Conservation (phyloP, 2,888 invertebrate species). For the Heliconius ethilla region DNA sequence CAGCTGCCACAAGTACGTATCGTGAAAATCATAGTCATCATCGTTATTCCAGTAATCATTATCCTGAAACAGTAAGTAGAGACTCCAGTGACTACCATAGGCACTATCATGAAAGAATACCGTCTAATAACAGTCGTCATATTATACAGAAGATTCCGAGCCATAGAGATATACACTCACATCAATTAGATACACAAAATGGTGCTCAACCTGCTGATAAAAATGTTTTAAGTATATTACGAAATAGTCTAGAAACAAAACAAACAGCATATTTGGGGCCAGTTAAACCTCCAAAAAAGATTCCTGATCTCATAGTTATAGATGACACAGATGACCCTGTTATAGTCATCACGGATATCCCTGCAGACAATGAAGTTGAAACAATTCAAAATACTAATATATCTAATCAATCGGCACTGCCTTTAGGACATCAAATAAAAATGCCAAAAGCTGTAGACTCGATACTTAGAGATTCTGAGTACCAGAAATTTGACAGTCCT, state of each 20-base stretch:
- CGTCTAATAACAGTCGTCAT: conserved; percentile 61
- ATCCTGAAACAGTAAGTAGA: conserved; percentile 60
- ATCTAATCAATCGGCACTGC: conserved; percentile 52
- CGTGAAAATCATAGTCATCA: conserved; percentile 65
- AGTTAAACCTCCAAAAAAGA: conserved; percentile 72
- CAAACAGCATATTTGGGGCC: conserved; percentile 80
- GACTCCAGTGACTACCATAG: conserved; percentile 65
- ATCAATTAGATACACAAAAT: conserved; percentile 62
- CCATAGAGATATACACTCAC: conserved; percentile 66
- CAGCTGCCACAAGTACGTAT: conserved; percentile 56
- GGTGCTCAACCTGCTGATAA: conserved; percentile 84
- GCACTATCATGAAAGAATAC: conserved; percentile 67
- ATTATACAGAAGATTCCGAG: conserved; percentile 72
- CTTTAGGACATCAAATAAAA: conserved; percentile 80
- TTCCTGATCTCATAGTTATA: conserved; percentile 77
- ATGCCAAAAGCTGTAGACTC: conserved; percentile 87
- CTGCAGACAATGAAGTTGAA: conserved; percentile 67
- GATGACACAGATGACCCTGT: conserved; percentile 76
- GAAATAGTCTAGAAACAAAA: conserved; percentile 87
- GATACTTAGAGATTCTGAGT: conserved; percentile 79
- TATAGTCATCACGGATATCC: conserved; percentile 75
- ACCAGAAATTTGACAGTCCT: conserved; percentile 59
- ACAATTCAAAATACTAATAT: conserved; percentile 48
- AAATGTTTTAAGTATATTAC: conserved; percentile 85
- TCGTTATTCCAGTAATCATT: conserved; percentile 60